Base-by-base conservation (phyloP, 2,797 vertebrate genomes). In the Cyclopterus lumpus region DNA sequence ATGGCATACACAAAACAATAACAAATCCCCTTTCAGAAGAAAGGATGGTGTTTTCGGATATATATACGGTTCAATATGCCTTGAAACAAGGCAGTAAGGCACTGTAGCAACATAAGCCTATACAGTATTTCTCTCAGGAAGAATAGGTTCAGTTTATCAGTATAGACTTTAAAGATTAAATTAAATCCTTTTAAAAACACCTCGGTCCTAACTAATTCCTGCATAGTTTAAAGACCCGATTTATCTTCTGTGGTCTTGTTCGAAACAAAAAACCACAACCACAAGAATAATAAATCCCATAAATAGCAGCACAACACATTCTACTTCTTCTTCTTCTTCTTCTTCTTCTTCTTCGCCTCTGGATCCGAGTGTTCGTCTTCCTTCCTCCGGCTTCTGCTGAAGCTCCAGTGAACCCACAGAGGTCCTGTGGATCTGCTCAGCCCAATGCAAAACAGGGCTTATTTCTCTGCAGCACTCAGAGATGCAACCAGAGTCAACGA, bases 31-130 rank as follows among this genome's bases (percentile, higher is more conserved):
- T 92, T 88, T 77, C 86, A 90, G 78, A 91, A 92, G 73, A 87
- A 93, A 92, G 82, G 85, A 22, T 54, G 66, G 20, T 12, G 58
- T 73, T 86, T n/a, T 53, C 73, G 71, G 20, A 60, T n/a, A n/a
- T n/a, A n/a, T n/a, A 63, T 71, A 72, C 53, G 34, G 53, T 20
- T 66, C 44, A 75, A 51, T 26, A 38, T n/a, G 76, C 88, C 88
- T 90, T 91, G 85, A 91, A 92, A 82, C 87, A 92, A 91, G 89
- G 90, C 69, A 77, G 80, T 59, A 42, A 82, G 36, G 72, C 32
- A 63, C 38, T 64, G 40, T 34, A 66, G 54, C 53, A 68, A 55
- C 24, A 48, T 62, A 40, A 46, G 14, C 53, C 60, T 44, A 0
- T 30, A 34, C 34, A 28, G 38, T 28, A 18, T 77, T 67, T 74